Conservation (phyloP, 2,888 invertebrate genomes). For the Apantesis nais region DNA sequence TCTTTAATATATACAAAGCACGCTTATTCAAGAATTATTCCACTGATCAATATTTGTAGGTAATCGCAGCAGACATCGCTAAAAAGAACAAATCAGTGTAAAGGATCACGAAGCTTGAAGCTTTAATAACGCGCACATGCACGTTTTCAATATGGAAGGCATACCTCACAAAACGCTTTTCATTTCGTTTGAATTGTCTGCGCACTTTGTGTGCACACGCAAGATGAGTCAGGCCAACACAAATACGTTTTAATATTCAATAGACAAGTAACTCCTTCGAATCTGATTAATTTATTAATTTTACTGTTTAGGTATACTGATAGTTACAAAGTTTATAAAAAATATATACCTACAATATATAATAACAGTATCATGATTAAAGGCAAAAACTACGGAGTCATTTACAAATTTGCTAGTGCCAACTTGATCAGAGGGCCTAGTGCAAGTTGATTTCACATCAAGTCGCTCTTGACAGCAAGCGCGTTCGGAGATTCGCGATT, state of each 20-base stretch:
- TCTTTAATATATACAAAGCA: not conserved
- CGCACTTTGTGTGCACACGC: constrained; percentile 62
- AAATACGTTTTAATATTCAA: constrained; percentile 27
- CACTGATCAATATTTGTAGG: constrained; percentile 40
- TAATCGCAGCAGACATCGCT: constrained; percentile 66
- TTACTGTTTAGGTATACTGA: not conserved
- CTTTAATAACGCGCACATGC: constrained; percentile 78
- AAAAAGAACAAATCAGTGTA: constrained; percentile 73
- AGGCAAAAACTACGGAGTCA: too few species aligned
- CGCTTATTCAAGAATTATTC: not conserved
- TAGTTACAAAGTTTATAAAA: not conserved
- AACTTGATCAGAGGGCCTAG: too few species aligned
- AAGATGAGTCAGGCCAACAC: constrained; percentile 59
- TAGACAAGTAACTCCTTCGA: constrained; percentile 30
- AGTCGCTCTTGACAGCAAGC: too few species aligned
- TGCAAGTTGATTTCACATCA: too few species aligned
- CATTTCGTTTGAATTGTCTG: constrained; percentile 78
- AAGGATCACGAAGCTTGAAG: constrained; percentile 69
- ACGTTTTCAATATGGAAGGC: constrained; percentile 70
- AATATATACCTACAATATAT: too few species aligned
- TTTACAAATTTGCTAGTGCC: too few species aligned
- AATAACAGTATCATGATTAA: too few species aligned
- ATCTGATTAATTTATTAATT: not conserved
- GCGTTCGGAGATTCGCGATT: too few species aligned
- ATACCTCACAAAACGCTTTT: constrained; percentile 82